Evolutionary conservation across 2,888 invertebrate species (phyloP), one percentile per base, ranked within the genome.

Genomic region (Monopis laevigella): DNA sequence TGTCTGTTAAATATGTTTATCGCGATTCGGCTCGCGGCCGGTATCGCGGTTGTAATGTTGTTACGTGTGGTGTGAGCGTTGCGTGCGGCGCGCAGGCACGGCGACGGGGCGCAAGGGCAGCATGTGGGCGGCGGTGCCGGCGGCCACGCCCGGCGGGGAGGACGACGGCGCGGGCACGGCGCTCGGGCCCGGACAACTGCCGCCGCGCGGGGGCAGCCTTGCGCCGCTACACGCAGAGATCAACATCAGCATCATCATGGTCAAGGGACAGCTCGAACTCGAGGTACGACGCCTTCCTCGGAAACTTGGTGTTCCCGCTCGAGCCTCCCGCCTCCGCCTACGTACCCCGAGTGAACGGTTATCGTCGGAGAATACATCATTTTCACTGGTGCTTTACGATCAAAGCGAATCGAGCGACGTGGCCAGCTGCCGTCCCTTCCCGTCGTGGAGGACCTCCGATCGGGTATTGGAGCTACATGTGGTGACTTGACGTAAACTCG

Each of bases 221-320:
- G 84, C 83, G 53, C 85, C 86, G 57, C 86, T 86, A 43, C 87
- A 87, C 52, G 92, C 94, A 3, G 93, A 94, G 71, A 86, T 96
- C 51, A 92, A 92, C 63, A 82, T 96, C 65, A 93, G 93, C 45
- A 87, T 96, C 55, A 86, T 91, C 57, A 90, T 96, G 84, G 88
- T 92, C 59, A 96, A 96, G 75, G 95, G 95, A 54, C 92, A 92
- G 54, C 84, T 96, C 45, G 95, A 96, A 67, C 90, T 96, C 16
- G 95, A 96, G 82, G 86, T 84, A 36, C 19, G 7, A 7, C 29
- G 11, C 29, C 11, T 7, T 5, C 24, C 24, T 24, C 24, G 24
- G 24, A 24, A 24, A 24, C 24, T 24, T 24, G 6, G 24, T 24
- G 24, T 10, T 24, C 24, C 10, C 10, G n/a, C n/a, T n/a, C n/a